Percentiles rank a stretch among this genome's conserved stretches.
These are phyloP conservation scores for Cyphomyrus discorhynchus DNA, from an alignment of 2,113 vertebrate genomes.

Conservation along the genomic window DNA sequence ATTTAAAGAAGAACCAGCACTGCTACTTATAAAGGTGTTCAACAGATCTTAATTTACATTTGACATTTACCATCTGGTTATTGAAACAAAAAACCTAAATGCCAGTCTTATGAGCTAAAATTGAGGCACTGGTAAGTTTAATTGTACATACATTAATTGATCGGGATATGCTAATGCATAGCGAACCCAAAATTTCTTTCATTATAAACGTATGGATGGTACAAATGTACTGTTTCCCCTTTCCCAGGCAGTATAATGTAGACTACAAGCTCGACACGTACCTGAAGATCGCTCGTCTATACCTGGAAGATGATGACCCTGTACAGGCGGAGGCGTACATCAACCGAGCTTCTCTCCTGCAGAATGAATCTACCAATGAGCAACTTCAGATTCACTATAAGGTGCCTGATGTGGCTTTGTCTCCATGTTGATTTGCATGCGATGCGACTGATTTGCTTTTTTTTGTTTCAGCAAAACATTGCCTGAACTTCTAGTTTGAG, in stretches of 20 bases:
- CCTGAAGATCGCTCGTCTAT: constrained; percentile 92
- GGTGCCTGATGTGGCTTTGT: constrained; percentile 47
- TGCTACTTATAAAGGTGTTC: not conserved
- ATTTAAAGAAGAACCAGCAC: not conserved
- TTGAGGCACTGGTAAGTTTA: not conserved
- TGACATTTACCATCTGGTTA: not conserved
- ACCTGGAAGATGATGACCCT: constrained; percentile 93
- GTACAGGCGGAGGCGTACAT: constrained; percentile 98
- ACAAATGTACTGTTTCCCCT: not conserved
- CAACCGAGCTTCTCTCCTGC: constrained; percentile 91
- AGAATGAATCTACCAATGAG: constrained; percentile 96
- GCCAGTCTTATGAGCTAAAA: not conserved
- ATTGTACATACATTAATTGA: not conserved
- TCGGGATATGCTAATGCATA: not conserved
- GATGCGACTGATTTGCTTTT: not conserved
- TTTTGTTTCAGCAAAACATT: not conserved
- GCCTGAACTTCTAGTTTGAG: not conserved
- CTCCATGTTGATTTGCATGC: not conserved
- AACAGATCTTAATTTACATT: not conserved
- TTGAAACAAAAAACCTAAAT: not conserved
- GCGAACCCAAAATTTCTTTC: not conserved
- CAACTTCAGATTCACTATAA: constrained; percentile 98
- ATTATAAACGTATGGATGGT: not conserved
- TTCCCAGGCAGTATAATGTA: constrained; percentile 86
- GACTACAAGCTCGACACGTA: constrained; percentile 98